phyloP scores from a whole-genome alignment of 2,888 invertebrate genomes.

The Nematopogon swammerdamellus region DNA sequence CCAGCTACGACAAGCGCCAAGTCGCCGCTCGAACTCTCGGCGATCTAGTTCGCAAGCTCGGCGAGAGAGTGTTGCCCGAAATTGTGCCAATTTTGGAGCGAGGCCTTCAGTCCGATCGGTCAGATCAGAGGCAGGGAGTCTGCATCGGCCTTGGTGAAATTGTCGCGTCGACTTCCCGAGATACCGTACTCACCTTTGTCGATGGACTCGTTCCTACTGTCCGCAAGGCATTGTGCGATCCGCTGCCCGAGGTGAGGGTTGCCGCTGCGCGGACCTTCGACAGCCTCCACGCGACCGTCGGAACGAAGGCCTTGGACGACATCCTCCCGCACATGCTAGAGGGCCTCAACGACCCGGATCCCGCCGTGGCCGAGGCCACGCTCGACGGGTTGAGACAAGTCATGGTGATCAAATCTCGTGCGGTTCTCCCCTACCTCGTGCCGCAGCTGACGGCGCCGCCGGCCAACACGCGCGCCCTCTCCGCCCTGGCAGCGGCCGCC shows the following conservation, averaged over 20 bases:
- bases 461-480: slow-evolving; percentile 90
- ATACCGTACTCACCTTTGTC: slow-evolving; percentile 78
- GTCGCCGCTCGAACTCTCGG: slow-evolving; percentile 96
- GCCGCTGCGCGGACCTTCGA: slow-evolving; percentile 98
- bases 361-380: slow-evolving; percentile 79
- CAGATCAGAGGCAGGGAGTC: slow-evolving; percentile 97
- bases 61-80: slow-evolving; percentile 95
- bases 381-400: slow-evolving; percentile 95
- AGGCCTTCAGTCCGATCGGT: slow-evolving; percentile 85
- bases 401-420: slow-evolving; percentile 94
- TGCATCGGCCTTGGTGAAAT: slow-evolving; percentile 98
- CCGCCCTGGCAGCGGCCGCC: slow-evolving; percentile 91
- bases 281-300: slow-evolving; percentile 91
- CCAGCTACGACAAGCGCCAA: slow-evolving; percentile 94
- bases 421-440: slow-evolving; percentile 93
- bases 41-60: slow-evolving; percentile 94
- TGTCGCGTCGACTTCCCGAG: slow-evolving; percentile 92
- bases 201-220: slow-evolving; percentile 91
- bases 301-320: slow-evolving; percentile 91
- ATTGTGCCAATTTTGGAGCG: slow-evolving; percentile 96
- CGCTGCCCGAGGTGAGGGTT: slow-evolving; percentile 84
- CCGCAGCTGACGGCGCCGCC: slow-evolving; percentile 89
- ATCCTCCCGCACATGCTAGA: slow-evolving; percentile 90
- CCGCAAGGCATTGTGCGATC: slow-evolving; percentile 91
- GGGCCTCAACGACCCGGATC: slow-evolving; percentile 69